Evolutionary conservation across 37 sponge, comb jelly and placozoan genomes (phyloP), one percentile per base, ranked within the genome.

Genomic region (Chondrilla cf. caribensis): DNA sequence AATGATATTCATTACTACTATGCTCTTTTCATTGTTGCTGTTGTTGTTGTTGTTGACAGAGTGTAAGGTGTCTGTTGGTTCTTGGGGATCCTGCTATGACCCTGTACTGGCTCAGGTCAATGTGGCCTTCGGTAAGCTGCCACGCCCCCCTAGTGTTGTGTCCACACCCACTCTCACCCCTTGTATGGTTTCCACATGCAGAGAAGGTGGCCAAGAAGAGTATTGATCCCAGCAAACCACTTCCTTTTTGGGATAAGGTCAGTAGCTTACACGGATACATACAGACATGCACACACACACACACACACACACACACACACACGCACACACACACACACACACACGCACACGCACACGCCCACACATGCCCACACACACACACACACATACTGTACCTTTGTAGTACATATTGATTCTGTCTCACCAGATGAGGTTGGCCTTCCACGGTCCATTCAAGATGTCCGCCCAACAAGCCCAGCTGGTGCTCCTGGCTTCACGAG

Each of bases 221-320:
- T 0, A 17, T 91, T 58, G 97, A 97, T 42, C 97, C 97, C 18
- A 95, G 95, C 75, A 64, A 43, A 37, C 89, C 93, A 28, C 87
- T 97, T n/a, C 88, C 97, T 0, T 97, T 82, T 59, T 97, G 97
- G 97, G 97, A 97, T 75, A 95, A 92, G 86, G 90, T 90, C 36
- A 22, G 80, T 5, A 58, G 60, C 64, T 43, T 21, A 21, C 24
- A 47, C 11, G 51, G 9, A 47, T 47, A 11, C 51, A 47, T 11
- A 11, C 51, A 11, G 9, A 47, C 51, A 47, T 11, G 19, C 55
- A 9, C 38, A 51, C 70, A 36, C 47, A 65, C 15, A 39, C 35
- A 82, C 70, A 65, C 70, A 64, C 57, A 51, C 29, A 65, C 66
- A 62, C 67, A 81, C 67, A 81, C 67, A 64, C 31, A 25, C 19